Conservation (phyloP, 2,113 vertebrate genomes). For the Thermophis baileyi region DNA sequence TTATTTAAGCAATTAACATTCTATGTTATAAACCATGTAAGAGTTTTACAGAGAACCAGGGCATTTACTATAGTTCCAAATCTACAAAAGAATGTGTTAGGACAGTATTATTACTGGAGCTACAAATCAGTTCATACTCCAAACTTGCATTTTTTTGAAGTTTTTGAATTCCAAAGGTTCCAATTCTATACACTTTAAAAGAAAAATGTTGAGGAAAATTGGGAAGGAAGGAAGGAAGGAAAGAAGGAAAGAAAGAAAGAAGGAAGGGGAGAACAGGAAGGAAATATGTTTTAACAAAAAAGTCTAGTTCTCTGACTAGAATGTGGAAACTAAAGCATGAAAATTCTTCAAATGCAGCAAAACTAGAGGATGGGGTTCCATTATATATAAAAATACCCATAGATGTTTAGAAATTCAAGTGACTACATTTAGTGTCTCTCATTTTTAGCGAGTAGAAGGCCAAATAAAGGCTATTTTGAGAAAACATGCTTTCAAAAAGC, state of each 20-base stretch:
- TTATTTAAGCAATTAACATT: conserved; percentile 6
- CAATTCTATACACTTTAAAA: neutral
- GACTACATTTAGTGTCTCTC: neutral
- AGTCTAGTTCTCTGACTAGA: neutral
- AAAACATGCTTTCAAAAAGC: neutral
- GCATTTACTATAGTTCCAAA: neutral
- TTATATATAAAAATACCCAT: neutral
- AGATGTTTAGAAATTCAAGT: neutral
- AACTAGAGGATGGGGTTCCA: neutral
- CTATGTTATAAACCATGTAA: neutral
- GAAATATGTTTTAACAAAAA: neutral
- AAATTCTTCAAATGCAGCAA: neutral
- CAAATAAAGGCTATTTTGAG: neutral
- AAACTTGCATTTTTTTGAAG: neutral
- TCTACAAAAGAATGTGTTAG: neutral
- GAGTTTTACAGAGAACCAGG: neutral
- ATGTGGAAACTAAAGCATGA: neutral
- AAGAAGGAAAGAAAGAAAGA: neutral
- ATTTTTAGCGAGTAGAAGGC: neutral
- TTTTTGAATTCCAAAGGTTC: neutral
- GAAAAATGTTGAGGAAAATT: neutral
- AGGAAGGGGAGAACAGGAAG: neutral
- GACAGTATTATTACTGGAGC: neutral
- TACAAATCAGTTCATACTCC: neutral
- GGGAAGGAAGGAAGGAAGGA: neutral